phyloP scores from a whole-genome alignment of 2,113 vertebrate genomes.

The Tachuris rubrigastra region DNA sequence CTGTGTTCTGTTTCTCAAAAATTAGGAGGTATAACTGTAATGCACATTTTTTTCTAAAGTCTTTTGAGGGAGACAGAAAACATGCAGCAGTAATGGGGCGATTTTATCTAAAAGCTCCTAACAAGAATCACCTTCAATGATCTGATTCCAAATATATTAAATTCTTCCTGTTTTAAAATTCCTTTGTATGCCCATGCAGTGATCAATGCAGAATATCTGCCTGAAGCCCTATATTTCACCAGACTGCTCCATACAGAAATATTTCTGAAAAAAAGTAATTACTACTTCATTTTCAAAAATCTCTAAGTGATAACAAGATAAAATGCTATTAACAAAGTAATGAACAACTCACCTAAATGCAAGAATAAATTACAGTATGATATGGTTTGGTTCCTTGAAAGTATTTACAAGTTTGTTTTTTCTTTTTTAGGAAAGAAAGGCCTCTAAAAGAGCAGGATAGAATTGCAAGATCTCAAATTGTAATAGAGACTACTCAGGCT shows the following conservation, averaged over 20 bases:
- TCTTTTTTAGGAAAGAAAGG: background rate
- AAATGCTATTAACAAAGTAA: background rate
- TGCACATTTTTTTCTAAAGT: background rate
- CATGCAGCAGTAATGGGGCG: slow-evolving; percentile 31
- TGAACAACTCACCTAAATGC: background rate
- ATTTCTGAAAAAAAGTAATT: background rate
- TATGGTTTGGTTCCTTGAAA: background rate
- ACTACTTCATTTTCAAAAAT: background rate
- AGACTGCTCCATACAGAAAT: background rate
- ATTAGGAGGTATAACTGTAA: slow-evolving; percentile 19
- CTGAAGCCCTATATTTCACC: background rate
- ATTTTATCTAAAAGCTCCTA: slow-evolving; percentile 59
- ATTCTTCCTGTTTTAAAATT: background rate
- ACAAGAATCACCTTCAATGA: slow-evolving; percentile 7
- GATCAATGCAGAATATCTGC: background rate
- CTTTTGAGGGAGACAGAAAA: slow-evolving; percentile 46
- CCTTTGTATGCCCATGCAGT: background rate
- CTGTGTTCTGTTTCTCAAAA: slow-evolving; percentile 21
- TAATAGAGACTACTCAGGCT: background rate
- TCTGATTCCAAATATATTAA: background rate
- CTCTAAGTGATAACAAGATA: background rate
- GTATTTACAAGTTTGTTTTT: background rate
- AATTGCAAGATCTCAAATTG: background rate
- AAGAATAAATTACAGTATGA: background rate
- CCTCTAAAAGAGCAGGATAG: background rate